Conservation (phyloP, 1,140 invertebrate genomes). For the Lutraria rhynchaena region DNA sequence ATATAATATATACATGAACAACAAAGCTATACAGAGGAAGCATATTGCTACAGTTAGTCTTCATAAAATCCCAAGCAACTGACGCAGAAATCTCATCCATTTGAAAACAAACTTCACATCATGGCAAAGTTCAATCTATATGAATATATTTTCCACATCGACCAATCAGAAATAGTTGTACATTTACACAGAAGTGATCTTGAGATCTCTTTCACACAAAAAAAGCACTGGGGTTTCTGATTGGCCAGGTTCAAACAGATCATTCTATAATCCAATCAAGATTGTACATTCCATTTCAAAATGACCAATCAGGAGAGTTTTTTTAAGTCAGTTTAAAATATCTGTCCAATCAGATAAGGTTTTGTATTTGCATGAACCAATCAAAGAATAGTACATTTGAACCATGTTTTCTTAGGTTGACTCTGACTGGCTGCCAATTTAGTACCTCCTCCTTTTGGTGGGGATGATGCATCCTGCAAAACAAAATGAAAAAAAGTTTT, state of each 20-base stretch:
- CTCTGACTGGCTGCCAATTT: conserved; percentile 69
- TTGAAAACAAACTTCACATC: too few relatives aligned
- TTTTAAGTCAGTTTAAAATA: conserved; percentile 20
- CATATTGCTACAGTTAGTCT: conserved; percentile 41
- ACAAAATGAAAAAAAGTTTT: too few relatives aligned
- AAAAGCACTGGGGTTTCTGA: conserved; percentile 21
- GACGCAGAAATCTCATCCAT: too few relatives aligned
- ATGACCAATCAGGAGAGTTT: conserved; percentile 36
- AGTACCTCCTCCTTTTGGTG: conserved; percentile 65
- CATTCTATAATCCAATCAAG: background rate
- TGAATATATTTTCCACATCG: conserved; percentile 5
- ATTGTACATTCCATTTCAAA: conserved; percentile 10
- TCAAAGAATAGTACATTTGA: conserved; percentile 78
- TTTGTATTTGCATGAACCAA: conserved; percentile 35
- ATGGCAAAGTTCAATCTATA: background rate
- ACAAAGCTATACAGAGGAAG: conserved; percentile 25
- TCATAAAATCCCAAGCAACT: conserved; percentile 22
- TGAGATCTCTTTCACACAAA: conserved; percentile 19
- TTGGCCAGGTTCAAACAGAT: conserved; percentile 1
- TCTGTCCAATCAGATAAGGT: conserved; percentile 54
- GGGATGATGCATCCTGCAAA: conserved; percentile 72
- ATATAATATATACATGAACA: conserved; percentile 48
- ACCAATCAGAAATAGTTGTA: conserved; percentile 4
- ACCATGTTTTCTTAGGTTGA: conserved; percentile 73
- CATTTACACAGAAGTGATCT: conserved; percentile 4